Percentiles rank a stretch among this genome's conserved stretches.
Conservation (phyloP, 2,888 invertebrate species). For the Spodoptera littoralis region DNA sequence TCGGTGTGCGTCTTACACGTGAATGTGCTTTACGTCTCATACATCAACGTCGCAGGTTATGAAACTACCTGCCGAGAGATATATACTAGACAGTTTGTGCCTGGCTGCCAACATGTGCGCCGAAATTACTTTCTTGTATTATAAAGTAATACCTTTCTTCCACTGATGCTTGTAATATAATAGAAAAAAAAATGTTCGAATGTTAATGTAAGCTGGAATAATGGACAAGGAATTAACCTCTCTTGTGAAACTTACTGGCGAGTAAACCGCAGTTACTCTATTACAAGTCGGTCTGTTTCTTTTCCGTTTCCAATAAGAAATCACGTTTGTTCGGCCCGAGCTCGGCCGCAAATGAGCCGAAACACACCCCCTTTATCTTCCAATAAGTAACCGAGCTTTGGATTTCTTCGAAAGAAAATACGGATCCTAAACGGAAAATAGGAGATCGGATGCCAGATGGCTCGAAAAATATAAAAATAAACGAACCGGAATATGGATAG, state of each 20-base stretch:
- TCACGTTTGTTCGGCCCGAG: conserved; percentile 81
- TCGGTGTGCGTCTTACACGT: conserved; percentile 60
- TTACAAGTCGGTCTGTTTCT: conserved; percentile 72
- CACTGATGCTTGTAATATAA: conserved; percentile 49
- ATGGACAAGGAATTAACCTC: conserved; percentile 70
- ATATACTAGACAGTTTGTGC: conserved; percentile 74
- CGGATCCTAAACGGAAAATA: conserved; percentile 72
- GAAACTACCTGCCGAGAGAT: conserved; percentile 78
- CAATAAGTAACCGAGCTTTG: conserved; percentile 83
- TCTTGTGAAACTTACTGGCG: conserved; percentile 61
- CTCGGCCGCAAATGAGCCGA: conserved; percentile 85
- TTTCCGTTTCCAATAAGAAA: conserved; percentile 81
- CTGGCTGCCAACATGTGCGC: conserved; percentile 54
- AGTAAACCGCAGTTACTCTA: conserved; percentile 72
- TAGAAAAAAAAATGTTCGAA: conserved; percentile 53
- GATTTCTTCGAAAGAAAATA: conserved; percentile 73
- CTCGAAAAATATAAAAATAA: conserved; percentile 84
- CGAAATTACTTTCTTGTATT: conserved; percentile 44
- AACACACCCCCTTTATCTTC: conserved; percentile 85
- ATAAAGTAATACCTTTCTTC: conserved; percentile 41
- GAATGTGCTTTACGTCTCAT: conserved; percentile 67
- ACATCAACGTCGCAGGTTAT: conserved; percentile 82
- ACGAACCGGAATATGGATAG: conserved; percentile 80
- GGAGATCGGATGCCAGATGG: conserved; percentile 79
- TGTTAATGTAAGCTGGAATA: conserved; percentile 71